These are phyloP conservation scores for Pygmarrhopalites habei DNA, from an alignment of 1,140 invertebrate species.

Conservation along the genomic window DNA sequence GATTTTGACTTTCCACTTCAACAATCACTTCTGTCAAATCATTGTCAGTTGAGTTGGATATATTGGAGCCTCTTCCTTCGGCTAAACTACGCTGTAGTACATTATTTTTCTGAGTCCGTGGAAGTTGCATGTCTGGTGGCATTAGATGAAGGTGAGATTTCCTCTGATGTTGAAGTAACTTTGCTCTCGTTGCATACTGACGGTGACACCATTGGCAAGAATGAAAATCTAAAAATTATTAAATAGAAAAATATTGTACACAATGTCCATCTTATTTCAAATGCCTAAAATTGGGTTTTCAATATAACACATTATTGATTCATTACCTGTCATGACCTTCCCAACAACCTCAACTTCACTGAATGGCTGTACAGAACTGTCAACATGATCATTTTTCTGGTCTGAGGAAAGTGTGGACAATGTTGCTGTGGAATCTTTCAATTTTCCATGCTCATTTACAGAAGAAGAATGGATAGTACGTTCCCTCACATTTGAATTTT, in stretches of 20 bases:
- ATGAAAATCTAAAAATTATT: conserved; percentile 51
- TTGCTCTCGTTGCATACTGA: conserved; percentile 74
- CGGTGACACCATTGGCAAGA: conserved; percentile 74
- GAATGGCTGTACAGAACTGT: too few relatives aligned
- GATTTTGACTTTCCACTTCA: background rate
- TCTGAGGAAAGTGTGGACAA: too few relatives aligned
- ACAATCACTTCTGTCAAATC: background rate
- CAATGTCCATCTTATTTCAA: too few relatives aligned
- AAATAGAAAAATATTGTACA: too few relatives aligned
- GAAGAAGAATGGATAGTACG: background rate
- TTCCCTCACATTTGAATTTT: background rate
- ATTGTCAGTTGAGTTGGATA: background rate
- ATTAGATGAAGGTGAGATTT: conserved; percentile 59
- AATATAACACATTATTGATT: too few relatives aligned
- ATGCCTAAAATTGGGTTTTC: too few relatives aligned
- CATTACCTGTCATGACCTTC: conserved; percentile 61
- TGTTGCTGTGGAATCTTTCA: conserved; percentile 31
- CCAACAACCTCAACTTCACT: conserved; percentile 48
- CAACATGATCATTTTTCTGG: too few relatives aligned
- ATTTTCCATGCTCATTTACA: conserved; percentile 5
- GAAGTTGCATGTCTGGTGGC: conserved; percentile 41
- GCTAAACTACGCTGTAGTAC: background rate
- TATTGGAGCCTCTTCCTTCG: background rate
- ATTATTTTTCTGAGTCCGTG: conserved; percentile 38
- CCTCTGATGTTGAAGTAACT: conserved; percentile 70